Conservation (phyloP, 2,113 vertebrate genomes). For the Cryptomyrus ogoouensis region DNA sequence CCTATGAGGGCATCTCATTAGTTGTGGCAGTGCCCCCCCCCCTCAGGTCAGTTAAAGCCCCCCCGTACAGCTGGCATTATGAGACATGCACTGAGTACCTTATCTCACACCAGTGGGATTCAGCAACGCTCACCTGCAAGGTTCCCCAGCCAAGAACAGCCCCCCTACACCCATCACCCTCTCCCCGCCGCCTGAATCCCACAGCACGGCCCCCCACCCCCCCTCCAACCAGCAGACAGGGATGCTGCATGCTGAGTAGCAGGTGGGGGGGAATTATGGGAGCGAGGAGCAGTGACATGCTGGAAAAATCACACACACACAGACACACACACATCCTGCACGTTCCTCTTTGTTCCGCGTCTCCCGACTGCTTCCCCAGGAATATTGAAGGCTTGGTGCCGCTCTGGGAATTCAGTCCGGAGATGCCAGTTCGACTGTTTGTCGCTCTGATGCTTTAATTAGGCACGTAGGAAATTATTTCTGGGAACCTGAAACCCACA, state of each 20-base stretch:
- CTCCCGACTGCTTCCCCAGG: background rate
- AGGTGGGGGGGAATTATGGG: background rate
- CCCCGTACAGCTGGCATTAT: background rate
- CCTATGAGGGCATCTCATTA: background rate
- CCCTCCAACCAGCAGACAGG: background rate
- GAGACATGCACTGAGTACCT: background rate
- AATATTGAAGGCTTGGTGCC: background rate
- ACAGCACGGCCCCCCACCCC: background rate
- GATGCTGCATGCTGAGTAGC: background rate
- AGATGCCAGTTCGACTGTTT: background rate
- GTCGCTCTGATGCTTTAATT: constrained; percentile 8
- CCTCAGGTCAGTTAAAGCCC: background rate
- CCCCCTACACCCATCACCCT: background rate
- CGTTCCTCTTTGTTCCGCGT: background rate
- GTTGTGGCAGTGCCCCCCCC: background rate
- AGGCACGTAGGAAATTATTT: background rate
- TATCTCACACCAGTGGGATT: background rate
- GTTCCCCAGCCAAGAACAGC: background rate
- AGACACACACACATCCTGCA: background rate
- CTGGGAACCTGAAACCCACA: background rate
- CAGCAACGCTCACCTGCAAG: background rate
- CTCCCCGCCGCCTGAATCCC: background rate
- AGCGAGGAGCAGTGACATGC: background rate
- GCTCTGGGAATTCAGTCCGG: background rate
- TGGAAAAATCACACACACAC: background rate